A percentile compares a stretch with the other conserved stretches of the same genome.
phyloP scores from a whole-genome alignment of 2,113 vertebrate genomes.

The Hydropotes inermis region DNA sequence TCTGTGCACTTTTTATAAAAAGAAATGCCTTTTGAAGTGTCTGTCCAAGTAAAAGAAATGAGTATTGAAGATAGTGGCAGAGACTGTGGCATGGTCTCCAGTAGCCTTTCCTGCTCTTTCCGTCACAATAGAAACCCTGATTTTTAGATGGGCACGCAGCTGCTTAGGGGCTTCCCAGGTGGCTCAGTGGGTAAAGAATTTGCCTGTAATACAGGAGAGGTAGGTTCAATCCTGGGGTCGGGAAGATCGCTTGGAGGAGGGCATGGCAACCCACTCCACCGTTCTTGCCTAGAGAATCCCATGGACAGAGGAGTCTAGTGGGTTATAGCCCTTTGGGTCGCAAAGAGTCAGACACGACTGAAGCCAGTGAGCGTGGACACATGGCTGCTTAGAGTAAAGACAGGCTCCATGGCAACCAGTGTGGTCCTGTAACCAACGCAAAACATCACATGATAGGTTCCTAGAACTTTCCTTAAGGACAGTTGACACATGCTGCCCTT shows the following conservation, averaged over 20 bases:
- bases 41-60: background rate
- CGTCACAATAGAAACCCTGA: background rate
- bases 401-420: background rate
- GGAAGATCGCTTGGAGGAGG: background rate
- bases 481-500: background rate
- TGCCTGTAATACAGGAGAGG: background rate
- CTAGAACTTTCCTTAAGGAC: background rate
- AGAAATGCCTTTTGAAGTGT: background rate
- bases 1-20: background rate
- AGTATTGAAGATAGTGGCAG: background rate
- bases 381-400: background rate
- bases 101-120: background rate
- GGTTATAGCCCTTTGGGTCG: background rate
- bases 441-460: background rate
- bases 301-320: background rate
- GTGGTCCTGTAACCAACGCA: background rate
- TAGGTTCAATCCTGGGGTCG: background rate
- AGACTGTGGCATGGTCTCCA: background rate
- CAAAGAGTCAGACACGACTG: background rate
- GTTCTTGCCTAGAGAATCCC: background rate
- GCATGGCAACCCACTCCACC: background rate
- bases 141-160: background rate
- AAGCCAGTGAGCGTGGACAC: background rate
- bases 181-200: background rate
- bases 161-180: background rate